phyloP scores from a whole-genome alignment of 1,140 invertebrate genomes.

The Drosophila malerkotliana region DNA sequence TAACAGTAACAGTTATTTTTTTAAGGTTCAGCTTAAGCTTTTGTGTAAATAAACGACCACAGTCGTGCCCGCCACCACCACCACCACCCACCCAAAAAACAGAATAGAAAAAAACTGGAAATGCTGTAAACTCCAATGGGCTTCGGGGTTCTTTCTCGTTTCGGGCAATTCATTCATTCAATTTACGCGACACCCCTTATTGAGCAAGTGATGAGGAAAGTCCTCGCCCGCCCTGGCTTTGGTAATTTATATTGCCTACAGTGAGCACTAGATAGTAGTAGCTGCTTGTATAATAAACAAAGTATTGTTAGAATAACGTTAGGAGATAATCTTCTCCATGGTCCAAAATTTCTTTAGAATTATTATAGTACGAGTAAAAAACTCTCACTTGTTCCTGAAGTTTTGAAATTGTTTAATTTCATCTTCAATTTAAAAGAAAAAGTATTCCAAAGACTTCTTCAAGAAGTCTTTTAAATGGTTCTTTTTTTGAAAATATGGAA shows the following conservation, averaged over 20 bases:
- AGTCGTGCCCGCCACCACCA: constrained; percentile 53
- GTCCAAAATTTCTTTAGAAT: too few relatives aligned
- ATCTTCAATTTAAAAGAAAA: too few relatives aligned
- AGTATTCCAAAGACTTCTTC: too few relatives aligned
- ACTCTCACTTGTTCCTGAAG: too few relatives aligned
- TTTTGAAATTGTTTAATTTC: too few relatives aligned
- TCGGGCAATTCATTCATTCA: constrained; percentile 80
- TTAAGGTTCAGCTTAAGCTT: constrained; percentile 83
- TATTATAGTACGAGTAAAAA: not conserved
- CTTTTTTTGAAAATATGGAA: too few relatives aligned
- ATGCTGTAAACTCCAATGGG: constrained; percentile 36
- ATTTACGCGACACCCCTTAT: constrained; percentile 77
- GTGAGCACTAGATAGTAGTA: not conserved
- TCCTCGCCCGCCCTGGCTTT: constrained; percentile 35
- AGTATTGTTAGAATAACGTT: not conserved
- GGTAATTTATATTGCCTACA: constrained; percentile 56
- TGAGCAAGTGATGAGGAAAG: constrained; percentile 57
- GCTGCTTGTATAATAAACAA: not conserved
- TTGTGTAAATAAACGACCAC: constrained; percentile 82
- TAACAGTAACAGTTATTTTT: constrained; percentile 82
- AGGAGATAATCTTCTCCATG: too few relatives aligned
- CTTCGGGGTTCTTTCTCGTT: constrained; percentile 44
- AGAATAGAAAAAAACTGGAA: constrained; percentile 21
- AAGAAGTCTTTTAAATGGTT: too few relatives aligned
- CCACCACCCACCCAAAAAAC: constrained; percentile 41